Conservation (phyloP, 2,888 invertebrate species). For the Polydrusus cervinus region DNA sequence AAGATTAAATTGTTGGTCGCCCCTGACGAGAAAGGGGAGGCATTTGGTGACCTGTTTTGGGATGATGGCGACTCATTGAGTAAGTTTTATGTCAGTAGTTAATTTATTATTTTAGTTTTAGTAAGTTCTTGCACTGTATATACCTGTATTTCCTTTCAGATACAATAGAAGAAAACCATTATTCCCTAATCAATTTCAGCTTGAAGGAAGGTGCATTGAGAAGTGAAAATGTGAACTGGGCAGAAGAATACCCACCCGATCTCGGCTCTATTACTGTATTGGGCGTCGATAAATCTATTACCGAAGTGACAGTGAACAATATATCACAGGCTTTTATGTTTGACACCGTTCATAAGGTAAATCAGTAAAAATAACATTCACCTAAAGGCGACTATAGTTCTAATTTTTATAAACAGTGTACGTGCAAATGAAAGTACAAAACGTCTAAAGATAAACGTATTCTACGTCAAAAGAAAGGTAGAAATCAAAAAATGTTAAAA, state of each 20-base stretch:
- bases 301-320: constrained; percentile 66
- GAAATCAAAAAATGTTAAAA: too few relatives aligned
- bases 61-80: constrained; percentile 87
- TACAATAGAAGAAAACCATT: constrained; percentile 76
- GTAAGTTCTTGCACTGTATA: too few relatives aligned
- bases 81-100: too few relatives aligned
- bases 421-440: too few relatives aligned
- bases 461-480: too few relatives aligned
- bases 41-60: constrained; percentile 83
- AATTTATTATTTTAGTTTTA: too few relatives aligned
- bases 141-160: constrained; percentile 71
- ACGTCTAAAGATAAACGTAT: too few relatives aligned
- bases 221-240: constrained; percentile 63
- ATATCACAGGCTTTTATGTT: constrained; percentile 64
- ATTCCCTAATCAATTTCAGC: constrained; percentile 74
- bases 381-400: too few relatives aligned
- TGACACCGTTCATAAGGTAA: constrained; percentile 68
- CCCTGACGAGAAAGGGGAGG: constrained; percentile 73
- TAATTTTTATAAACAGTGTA: too few relatives aligned
- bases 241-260: constrained; percentile 67
- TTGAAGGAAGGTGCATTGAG: constrained; percentile 62
- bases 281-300: constrained; percentile 64
- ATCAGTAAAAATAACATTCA: too few relatives aligned
- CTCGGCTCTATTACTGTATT: constrained; percentile 66
- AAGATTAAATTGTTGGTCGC: constrained; percentile 80